Evolutionary conservation across 2,797 vertebrate genomes (phyloP).

Genomic region (Loriculus beryllinus): DNA sequence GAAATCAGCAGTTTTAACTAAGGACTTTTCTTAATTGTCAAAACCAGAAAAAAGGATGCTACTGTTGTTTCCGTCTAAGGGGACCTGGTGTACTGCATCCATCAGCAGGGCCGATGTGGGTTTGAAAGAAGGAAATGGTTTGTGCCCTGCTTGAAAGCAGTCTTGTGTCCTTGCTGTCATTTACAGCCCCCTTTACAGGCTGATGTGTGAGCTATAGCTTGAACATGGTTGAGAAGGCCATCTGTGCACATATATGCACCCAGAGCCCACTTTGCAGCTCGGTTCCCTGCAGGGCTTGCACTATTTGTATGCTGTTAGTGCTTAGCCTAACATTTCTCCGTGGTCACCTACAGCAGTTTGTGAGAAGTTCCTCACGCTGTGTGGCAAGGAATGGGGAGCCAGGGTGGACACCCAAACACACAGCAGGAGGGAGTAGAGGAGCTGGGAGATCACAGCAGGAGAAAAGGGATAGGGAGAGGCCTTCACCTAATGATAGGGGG

Average conservation of each 20-base stretch:
- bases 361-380: fast-evolving
- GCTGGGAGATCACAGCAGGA: not conserved
- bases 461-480: not conserved
- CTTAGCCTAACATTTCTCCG: not conserved
- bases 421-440: not conserved
- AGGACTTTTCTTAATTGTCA: not conserved
- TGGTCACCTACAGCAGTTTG: not conserved
- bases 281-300: not conserved
- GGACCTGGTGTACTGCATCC: fast-evolving
- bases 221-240: not conserved
- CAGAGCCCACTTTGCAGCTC: not conserved
- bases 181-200: not conserved
- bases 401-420: not conserved
- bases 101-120: not conserved
- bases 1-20: not conserved
- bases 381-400: not conserved
- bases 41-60: not conserved
- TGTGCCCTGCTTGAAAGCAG: not conserved
- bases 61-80: not conserved
- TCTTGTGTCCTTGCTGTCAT: not conserved
- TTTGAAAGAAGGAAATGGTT: fast-evolving
- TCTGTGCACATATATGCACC: not conserved
- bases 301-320: not conserved
- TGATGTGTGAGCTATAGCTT: not conserved
- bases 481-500: not conserved